phyloP scores from a whole-genome alignment of 2,888 invertebrate species.

The Catocala sponsa region DNA sequence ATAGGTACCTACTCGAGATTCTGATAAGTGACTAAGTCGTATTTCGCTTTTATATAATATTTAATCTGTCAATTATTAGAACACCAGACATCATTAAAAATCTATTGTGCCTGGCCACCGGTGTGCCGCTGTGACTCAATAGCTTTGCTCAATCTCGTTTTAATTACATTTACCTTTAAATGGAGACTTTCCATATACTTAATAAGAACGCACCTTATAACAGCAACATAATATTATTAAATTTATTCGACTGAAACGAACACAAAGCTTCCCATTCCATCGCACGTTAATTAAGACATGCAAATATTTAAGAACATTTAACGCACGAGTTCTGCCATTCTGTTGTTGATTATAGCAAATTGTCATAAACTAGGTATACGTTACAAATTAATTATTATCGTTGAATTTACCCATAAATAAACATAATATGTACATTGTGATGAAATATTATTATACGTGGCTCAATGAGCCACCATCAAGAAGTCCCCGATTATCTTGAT shows the following conservation, averaged over 20 bases:
- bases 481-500: too few relatives aligned
- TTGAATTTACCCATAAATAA: constrained; percentile 5
- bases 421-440: background rate
- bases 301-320: constrained; percentile 51
- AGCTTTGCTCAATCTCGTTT: too few relatives aligned
- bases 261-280: constrained; percentile 35
- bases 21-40: too few relatives aligned
- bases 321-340: constrained; percentile 29
- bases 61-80: too few relatives aligned
- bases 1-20: too few relatives aligned
- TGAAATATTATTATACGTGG: background rate
- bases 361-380: constrained; percentile 5
- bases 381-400: background rate
- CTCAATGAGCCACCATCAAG: too few relatives aligned
- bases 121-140: too few relatives aligned
- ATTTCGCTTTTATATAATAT: too few relatives aligned
- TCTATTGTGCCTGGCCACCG: too few relatives aligned
- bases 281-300: constrained; percentile 50
- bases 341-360: constrained; percentile 19
- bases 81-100: too few relatives aligned
- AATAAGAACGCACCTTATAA: constrained; percentile 1
- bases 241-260: constrained; percentile 53
- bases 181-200: background rate
- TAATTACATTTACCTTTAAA: background rate
- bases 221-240: constrained; percentile 42